These are phyloP conservation scores for Salvelinus sp. DNA, from an alignment of 2,113 vertebrate genomes.

Conservation along the genomic window DNA sequence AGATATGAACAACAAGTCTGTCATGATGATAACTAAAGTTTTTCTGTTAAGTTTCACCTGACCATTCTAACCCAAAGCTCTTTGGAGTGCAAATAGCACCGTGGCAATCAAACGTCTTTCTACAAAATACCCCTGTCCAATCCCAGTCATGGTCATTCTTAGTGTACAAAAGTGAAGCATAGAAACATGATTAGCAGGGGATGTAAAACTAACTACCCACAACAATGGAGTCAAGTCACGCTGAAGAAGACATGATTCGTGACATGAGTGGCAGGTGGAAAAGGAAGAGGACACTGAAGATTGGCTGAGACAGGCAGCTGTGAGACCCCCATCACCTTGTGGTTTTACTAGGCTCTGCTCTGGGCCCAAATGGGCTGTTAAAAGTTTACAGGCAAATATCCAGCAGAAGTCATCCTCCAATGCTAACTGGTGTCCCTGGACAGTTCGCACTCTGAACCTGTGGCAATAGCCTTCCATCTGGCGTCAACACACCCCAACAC, in stretches of 20 bases:
- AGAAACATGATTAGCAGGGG: slow-evolving; percentile 45
- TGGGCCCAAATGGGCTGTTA: slow-evolving; percentile 26
- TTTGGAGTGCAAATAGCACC: slow-evolving; percentile 4
- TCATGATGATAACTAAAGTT: not conserved
- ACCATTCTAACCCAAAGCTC: not conserved
- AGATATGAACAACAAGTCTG: not conserved
- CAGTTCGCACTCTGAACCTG: slow-evolving; percentile 6
- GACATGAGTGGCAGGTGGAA: not conserved
- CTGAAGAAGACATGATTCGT: not conserved
- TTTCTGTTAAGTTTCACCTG: slow-evolving; percentile 11
- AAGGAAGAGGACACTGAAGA: not conserved
- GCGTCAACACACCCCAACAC: slow-evolving; percentile 25
- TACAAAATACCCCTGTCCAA: slow-evolving; percentile 18
- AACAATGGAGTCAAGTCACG: not conserved
- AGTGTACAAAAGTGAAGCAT: slow-evolving; percentile 19
- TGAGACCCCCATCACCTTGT: slow-evolving; percentile 17
- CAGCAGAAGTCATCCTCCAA: slow-evolving; percentile 36
- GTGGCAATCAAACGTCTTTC: slow-evolving; percentile 21
- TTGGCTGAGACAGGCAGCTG: not conserved
- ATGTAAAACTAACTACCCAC: not conserved
- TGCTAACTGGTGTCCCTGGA: slow-evolving; percentile 40
- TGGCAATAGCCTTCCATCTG: slow-evolving; percentile 27
- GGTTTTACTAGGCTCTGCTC: slow-evolving; percentile 26
- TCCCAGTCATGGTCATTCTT: slow-evolving; percentile 4
- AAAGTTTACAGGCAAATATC: slow-evolving; percentile 30